Conservation (phyloP, 2,888 invertebrate species). For the Empis livida region DNA sequence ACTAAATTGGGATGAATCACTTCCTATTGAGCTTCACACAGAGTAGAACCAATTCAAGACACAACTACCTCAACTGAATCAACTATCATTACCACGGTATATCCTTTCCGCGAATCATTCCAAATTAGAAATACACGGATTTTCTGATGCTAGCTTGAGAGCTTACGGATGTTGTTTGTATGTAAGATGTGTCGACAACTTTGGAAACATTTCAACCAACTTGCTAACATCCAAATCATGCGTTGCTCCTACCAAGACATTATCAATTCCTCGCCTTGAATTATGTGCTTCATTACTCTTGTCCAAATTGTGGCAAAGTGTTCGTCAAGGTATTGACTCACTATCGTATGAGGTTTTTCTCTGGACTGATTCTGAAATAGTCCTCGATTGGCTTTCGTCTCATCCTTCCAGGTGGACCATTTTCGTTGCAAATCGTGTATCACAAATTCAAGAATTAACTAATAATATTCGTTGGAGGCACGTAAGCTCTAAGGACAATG, state of each 20-base stretch:
- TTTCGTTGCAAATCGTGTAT: constrained; percentile 10
- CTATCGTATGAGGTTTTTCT: not conserved
- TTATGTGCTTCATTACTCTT: not conserved
- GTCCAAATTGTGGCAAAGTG: not conserved
- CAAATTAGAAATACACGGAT: not conserved
- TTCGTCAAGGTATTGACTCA: not conserved
- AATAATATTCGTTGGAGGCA: constrained; percentile 15
- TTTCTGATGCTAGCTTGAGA: not conserved
- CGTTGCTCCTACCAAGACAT: not conserved
- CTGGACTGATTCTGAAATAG: constrained; percentile 4
- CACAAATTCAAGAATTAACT: not conserved
- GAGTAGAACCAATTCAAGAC: not conserved
- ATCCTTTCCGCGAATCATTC: too few relatives aligned
- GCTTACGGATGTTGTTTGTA: not conserved
- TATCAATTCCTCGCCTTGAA: not conserved
- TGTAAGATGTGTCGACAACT: not conserved
- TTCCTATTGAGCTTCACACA: constrained; percentile 6
- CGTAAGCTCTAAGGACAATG: constrained; percentile 18
- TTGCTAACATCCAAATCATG: not conserved
- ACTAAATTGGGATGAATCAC: constrained; percentile 8
- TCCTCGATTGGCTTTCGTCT: constrained; percentile 10
- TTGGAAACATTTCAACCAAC: not conserved
- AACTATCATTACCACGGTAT: too few relatives aligned
- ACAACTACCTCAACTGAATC: too few relatives aligned
- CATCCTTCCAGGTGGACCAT: constrained; percentile 5